A percentile compares a stretch with the other conserved stretches of the same genome.
These are phyloP conservation scores for Otolemur crassicaudatus DNA, from an alignment of 2,797 vertebrate genomes.

Conservation along the genomic window DNA sequence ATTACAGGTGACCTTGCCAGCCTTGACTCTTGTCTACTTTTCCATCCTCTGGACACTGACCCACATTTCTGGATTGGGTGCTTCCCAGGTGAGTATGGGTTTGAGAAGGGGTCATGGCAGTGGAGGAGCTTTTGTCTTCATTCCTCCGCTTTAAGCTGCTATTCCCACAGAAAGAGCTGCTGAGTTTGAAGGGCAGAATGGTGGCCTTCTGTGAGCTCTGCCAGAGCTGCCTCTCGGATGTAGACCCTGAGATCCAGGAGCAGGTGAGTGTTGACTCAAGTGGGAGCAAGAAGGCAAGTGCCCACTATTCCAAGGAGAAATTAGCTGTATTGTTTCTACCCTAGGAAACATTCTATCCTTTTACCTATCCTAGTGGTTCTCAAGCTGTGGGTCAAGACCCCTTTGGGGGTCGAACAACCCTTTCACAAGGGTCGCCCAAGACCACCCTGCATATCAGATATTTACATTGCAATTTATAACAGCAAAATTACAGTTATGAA, in stretches of 20 bases:
- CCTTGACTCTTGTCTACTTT: constrained; percentile 90
- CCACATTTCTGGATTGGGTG: constrained; percentile 38
- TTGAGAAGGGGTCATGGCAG: neutral
- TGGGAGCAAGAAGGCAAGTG: neutral
- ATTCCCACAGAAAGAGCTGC: constrained; percentile 86
- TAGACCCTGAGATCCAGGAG: constrained; percentile 88
- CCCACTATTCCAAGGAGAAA: neutral
- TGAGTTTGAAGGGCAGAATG: constrained; percentile 86
- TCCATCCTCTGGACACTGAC: constrained; percentile 89
- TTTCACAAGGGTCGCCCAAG: too few species aligned
- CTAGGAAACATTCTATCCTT: neutral
- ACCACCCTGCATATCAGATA: too few species aligned
- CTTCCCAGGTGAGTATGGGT: constrained; percentile 78
- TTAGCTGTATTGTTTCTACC: neutral
- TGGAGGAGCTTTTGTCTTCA: neutral
- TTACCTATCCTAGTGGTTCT: too few species aligned
- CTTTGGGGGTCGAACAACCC: too few species aligned
- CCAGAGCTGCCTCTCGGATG: constrained; percentile 90
- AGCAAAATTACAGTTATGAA: too few species aligned
- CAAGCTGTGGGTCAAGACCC: too few species aligned
- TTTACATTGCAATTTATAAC: too few species aligned
- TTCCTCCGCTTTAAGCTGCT: neutral
- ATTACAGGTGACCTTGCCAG: constrained; percentile 90
- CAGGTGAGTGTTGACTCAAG: constrained; percentile 83
- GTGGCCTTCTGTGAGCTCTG: constrained; percentile 89